phyloP scores from a whole-genome alignment of 2,888 invertebrate species.

The Rapana venosa region DNA sequence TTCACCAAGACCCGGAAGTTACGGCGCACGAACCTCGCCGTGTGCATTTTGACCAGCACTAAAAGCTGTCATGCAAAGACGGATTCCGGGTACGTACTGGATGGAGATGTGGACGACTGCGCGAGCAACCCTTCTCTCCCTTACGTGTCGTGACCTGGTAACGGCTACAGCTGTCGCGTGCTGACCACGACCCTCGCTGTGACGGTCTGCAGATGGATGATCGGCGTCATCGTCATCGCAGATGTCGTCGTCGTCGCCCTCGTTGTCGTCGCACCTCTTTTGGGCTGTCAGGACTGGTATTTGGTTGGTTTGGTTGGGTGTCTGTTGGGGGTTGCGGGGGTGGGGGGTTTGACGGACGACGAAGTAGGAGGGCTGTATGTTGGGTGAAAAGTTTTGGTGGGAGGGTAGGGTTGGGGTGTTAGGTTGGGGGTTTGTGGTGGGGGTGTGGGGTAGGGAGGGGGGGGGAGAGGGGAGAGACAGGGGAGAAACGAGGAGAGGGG shows the following conservation, averaged over 20 bases:
- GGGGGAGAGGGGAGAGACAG: too few relatives aligned
- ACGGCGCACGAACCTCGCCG: constrained; percentile 43
- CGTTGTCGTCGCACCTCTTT: background rate
- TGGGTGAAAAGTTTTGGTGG: background rate
- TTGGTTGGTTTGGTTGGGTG: background rate
- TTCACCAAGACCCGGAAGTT: too few relatives aligned
- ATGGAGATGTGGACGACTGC: constrained; percentile 48
- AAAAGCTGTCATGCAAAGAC: constrained; percentile 43
- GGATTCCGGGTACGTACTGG: constrained; percentile 44
- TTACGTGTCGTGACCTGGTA: constrained; percentile 43
- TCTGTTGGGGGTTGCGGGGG: background rate
- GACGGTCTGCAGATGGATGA: constrained; percentile 51
- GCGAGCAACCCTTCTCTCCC: constrained; percentile 44
- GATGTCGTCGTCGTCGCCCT: constrained; percentile 26
- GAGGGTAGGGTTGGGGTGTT: background rate
- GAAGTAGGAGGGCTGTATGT: background rate
- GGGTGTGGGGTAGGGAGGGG: background rate
- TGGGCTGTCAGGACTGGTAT: constrained; percentile 40
- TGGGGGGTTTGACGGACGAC: background rate
- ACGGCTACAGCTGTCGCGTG: constrained; percentile 48
- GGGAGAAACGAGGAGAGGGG: too few relatives aligned
- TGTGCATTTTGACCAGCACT: constrained; percentile 43
- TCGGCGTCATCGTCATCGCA: constrained; percentile 42
- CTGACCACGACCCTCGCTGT: constrained; percentile 46
- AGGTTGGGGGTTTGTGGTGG: background rate